Percentiles rank a stretch among this genome's conserved stretches.
Evolutionary conservation across 2,113 vertebrate species (phyloP).

Genomic region (Gymnogyps californianus): DNA sequence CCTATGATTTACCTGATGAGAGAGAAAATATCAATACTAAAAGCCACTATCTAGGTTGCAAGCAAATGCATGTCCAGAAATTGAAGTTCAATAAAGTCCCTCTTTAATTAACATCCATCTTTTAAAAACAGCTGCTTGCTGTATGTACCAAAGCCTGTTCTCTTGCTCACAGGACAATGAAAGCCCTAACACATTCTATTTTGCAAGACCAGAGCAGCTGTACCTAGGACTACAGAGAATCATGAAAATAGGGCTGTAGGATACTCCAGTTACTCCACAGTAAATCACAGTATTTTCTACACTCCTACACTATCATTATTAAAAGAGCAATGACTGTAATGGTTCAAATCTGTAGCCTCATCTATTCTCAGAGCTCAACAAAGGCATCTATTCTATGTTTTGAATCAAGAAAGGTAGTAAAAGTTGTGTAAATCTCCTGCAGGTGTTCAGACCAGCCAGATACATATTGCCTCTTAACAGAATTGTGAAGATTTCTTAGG

Average conservation of each 20-base stretch:
- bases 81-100: neutral
- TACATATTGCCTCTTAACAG: neutral
- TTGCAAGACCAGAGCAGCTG: neutral
- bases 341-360: neutral
- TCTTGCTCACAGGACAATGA: neutral
- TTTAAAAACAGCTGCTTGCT: neutral
- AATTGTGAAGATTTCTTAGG: neutral
- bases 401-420: neutral
- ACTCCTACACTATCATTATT: neutral
- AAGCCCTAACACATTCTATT: neutral
- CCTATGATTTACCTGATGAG: neutral
- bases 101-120: neutral
- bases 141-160: neutral
- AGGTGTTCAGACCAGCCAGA: neutral
- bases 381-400: neutral
- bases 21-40: neutral
- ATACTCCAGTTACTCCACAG: neutral
- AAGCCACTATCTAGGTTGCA: neutral
- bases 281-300: neutral
- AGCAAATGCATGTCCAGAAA: neutral
- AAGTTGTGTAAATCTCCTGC: neutral
- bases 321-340: neutral
- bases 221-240: neutral
- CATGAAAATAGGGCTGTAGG: neutral
- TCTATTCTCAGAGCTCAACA: neutral